Conservation (phyloP, 2,888 invertebrate species). For the Synanthedon andrenaeformis region DNA sequence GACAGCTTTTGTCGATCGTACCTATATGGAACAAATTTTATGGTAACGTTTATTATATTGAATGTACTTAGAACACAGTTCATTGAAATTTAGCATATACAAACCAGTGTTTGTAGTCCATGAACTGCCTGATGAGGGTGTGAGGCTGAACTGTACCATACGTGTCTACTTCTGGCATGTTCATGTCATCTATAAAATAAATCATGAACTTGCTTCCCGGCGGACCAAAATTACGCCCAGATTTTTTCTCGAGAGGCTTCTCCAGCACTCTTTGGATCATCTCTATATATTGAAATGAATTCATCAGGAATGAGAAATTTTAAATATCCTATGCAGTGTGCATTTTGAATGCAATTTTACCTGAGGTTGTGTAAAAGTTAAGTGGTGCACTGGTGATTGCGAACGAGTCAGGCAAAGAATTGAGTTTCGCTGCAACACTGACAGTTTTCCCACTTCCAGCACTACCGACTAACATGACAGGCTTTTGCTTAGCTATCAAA, state of each 20-base stretch:
- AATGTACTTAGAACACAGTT: too few relatives aligned
- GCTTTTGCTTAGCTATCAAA: conserved; percentile 80
- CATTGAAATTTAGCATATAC: background rate
- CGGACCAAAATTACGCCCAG: conserved; percentile 92
- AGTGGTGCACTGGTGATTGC: conserved; percentile 90
- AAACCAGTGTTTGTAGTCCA: conserved; percentile 94
- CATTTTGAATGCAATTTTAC: conserved; percentile 27
- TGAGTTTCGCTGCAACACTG: conserved; percentile 86
- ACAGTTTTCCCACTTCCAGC: conserved; percentile 95
- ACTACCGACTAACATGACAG: conserved; percentile 91
- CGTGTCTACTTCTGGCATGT: conserved; percentile 96
- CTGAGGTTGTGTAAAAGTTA: conserved; percentile 94
- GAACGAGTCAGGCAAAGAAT: conserved; percentile 79
- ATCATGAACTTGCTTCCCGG: conserved; percentile 93
- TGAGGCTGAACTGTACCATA: conserved; percentile 97
- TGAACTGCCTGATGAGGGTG: conserved; percentile 90
- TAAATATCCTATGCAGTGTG: background rate
- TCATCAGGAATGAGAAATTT: conserved; percentile 2
- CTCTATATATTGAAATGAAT: conserved; percentile 50
- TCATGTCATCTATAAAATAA: conserved; percentile 96
- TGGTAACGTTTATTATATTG: too few relatives aligned
- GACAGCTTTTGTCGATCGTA: conserved; percentile 89
- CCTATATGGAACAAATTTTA: conserved; percentile 34
- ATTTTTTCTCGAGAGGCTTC: conserved; percentile 94
- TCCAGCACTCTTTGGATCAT: conserved; percentile 90